Base-by-base conservation (phyloP, 1,140 invertebrate species). In the Popillia japonica region DNA sequence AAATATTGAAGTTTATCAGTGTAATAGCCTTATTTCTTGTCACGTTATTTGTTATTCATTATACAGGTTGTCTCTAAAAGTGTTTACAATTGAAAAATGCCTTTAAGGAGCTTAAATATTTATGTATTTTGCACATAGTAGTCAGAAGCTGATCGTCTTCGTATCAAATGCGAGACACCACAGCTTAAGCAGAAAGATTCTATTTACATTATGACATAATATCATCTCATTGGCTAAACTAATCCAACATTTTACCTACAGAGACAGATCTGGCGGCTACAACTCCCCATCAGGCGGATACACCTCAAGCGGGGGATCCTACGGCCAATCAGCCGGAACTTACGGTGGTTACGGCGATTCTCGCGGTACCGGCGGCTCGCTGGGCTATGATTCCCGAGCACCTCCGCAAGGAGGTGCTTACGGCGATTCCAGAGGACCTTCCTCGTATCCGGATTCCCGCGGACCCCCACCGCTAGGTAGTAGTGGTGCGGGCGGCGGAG, bases 261-360 rank as follows among this genome's bases (percentile, higher is more conserved):
- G 61, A 8, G 61, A 68, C 4, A 23, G 61, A 27, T 23, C 61
- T 8, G 22, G 22, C 61, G 61, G 61, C 11, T 68, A 68, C 6
- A 48, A 48, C 9, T 68, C 61, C 20, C 61, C 61, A 27, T 22
- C 20, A 0, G 61, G 34, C 72, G 41, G 40, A n/a, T 74, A 74
- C 27, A 11, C 11, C 10, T 41, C 72, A 11, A 74, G 17, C 41
- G 41, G n/a, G 17, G 27, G 27, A 44, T 40, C 72, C 41, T 74
- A 74, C 41, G 40, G 17, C 11, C 41, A 22, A 20, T 78, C 77
- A 17, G 77, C 42, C 23, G 55, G 55, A 14, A 40, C 76, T 20
- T 42, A 72, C 48, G 79, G 76, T n/a, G 80, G 82, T 48, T 83
- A 83, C 76, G 81, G 81, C 64, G 80, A 72, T 75, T 77, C 78